These are phyloP conservation scores for Dasysyrphus tricinctus DNA, from an alignment of 2,888 invertebrate species.

Conservation along the genomic window DNA sequence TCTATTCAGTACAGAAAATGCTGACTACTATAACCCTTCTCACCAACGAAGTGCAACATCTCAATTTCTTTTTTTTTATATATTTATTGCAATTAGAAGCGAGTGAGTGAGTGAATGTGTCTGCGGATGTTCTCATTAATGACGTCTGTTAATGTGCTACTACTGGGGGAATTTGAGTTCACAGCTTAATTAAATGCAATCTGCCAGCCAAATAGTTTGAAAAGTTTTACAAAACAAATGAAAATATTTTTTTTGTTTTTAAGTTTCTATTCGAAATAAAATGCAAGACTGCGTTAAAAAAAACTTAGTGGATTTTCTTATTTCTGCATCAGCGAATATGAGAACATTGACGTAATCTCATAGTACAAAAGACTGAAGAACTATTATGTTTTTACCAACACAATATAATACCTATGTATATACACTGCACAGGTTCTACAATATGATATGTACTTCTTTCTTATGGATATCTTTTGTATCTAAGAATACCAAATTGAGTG, in stretches of 20 bases:
- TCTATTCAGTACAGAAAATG: slow-evolving; percentile 16
- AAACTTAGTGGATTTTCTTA: slow-evolving; percentile 8
- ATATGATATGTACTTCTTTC: no score
- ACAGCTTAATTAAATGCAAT: slow-evolving; percentile 37
- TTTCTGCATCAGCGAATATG: slow-evolving; percentile 23
- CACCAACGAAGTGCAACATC: slow-evolving; percentile 35
- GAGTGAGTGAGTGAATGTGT: slow-evolving; percentile 24
- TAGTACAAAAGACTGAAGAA: neutral
- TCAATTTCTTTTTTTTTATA: slow-evolving; percentile 16
- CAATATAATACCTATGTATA: no score
- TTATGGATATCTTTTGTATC: no score
- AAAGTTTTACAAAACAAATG: slow-evolving; percentile 27
- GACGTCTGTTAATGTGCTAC: slow-evolving; percentile 27
- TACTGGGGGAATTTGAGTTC: slow-evolving; percentile 24
- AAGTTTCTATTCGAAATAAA: slow-evolving; percentile 8
- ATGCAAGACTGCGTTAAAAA: slow-evolving; percentile 20
- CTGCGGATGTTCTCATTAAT: slow-evolving; percentile 40
- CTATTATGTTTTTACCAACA: neutral
- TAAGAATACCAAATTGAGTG: neutral
- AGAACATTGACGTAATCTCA: neutral
- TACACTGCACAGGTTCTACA: no score
- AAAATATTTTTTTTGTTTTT: neutral
- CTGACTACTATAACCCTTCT: slow-evolving; percentile 19
- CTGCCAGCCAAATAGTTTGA: slow-evolving; percentile 30
- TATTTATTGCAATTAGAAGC: slow-evolving; percentile 18